Base-by-base conservation (phyloP, 2,888 invertebrate species). In the Spatulosminthurus flaviceps region DNA sequence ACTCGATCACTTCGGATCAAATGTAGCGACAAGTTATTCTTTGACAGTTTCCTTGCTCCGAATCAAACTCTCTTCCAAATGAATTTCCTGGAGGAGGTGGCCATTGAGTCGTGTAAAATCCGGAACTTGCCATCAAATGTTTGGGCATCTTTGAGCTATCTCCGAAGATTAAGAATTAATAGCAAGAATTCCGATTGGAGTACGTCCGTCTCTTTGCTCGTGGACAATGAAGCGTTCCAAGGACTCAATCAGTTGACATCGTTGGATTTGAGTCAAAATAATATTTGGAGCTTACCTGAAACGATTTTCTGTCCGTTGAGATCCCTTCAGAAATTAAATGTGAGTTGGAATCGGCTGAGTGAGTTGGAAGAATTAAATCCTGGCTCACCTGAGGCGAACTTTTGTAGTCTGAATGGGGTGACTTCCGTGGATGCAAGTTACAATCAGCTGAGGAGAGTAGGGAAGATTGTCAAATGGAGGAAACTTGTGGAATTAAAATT, bases 261-360 rank as follows among this genome's bases (percentile, higher is more conserved):
- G 85, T 90, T 95, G 83, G 95, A 95, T 87, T 89, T 96, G 84
- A 95, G 95, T 87, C 92, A 92, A 87, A 95, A 95, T 88, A 95
- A 95, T 88, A 94, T 96, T 87, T 94, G 94, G 94, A 93, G 93
- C 78, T 91, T 95, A 87, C 94, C 95, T 29, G 93, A 94, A 86
- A 93, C 92, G 87, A 90, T 94, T 83, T 95, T 95, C 88, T 95
- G 95, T 87, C 92, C 94, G 1, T 88, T 95, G 85, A 92, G 92
- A 67, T 94, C 93, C 87, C 89, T 95, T 85, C 92, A 93, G 81
- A 91, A 91, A 82, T 89, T 96, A 84, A 96, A 96, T 87, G 92
- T 96, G 85, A 95, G 95, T 82, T 92, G 92, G 86, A 96, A 96
- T 88, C 90, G 93, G 86, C 90, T 95, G 87, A 90, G 93, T 85